Base-by-base conservation (phyloP, 1,140 invertebrate genomes). In the Leptopilina clavipes region DNA sequence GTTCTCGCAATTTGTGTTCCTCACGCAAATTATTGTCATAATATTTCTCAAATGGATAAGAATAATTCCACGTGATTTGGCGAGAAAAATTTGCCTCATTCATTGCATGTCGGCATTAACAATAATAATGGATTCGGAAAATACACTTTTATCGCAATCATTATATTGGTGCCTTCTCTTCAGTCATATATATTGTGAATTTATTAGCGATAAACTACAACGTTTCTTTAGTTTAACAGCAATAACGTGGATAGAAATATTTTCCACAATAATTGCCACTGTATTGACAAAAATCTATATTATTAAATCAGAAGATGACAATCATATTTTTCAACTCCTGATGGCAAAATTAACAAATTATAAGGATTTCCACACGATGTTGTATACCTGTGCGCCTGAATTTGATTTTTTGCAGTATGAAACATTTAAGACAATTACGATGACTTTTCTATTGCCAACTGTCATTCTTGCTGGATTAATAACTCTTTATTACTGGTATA, bases 381-480 rank as follows among this genome's bases (percentile, higher is more conserved):
- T 97, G 11, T 97, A 97, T 80, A 96, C 95, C 0, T 97, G 96
- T 89, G 93, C 95, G 1, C 90, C 92, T 1, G 96, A 96, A 83
- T 97, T 97, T 89, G 95, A 96, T 81, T 96, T 96, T 85, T 84
- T 97, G n/a, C 93, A 92, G 1, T 89, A 91, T 31, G 90, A 88
- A 45, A 91, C 92, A 0, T 84, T 92, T 2, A 84, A 88, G 1
- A 91, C 91, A 48, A 86, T 94, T 25, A 87, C 86, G 0, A 84
- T 87, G 73, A 93, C 94, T 0, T 84, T 92, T 9, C 81, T 95
- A 0, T 85, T 95, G 5, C 94, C 94, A 0, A 87, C 90, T 8
- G 92, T 90, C 2, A 77, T 92, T 31, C 40, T 93, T 2, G 88
- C 89, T 9, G 84, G 91, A 0, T 71, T 92, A 6, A 86, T 92